phyloP scores from a whole-genome alignment of 2,888 invertebrate genomes.

The Brenthis daphne region DNA sequence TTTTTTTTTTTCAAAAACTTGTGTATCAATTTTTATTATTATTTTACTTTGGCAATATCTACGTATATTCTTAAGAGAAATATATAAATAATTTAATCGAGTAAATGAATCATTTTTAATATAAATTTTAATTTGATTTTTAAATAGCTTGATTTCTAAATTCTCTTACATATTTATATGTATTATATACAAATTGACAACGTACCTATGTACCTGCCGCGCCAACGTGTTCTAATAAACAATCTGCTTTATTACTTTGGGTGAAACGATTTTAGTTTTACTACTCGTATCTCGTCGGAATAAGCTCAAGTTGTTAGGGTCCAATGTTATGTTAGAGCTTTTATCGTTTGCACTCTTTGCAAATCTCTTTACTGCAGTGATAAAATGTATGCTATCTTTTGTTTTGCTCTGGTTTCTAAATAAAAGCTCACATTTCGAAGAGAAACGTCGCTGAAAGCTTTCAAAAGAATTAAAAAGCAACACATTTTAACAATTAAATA shows the following conservation, averaged over 20 bases:
- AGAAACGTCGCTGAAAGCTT: neutral
- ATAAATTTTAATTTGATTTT: too few relatives aligned
- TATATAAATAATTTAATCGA: too few relatives aligned
- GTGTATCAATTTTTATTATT: too few relatives aligned
- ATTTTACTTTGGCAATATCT: too few relatives aligned
- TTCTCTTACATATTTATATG: neutral
- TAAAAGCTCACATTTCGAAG: neutral
- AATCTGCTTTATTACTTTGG: slow-evolving; percentile 11
- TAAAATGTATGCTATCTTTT: slow-evolving; percentile 5
- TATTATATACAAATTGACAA: neutral
- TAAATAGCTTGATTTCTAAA: too few relatives aligned
- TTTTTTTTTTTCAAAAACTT: too few relatives aligned
- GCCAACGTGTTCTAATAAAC: slow-evolving; percentile 4
- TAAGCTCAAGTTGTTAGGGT: slow-evolving; percentile 15
- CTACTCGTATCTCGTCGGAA: slow-evolving; percentile 5
- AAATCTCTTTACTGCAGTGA: slow-evolving; percentile 13
- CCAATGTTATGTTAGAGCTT: slow-evolving; percentile 18
- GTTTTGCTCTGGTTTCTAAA: slow-evolving; percentile 1
- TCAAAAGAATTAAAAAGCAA: neutral
- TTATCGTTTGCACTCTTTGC: slow-evolving; percentile 22
- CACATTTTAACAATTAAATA: too few relatives aligned
- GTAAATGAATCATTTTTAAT: too few relatives aligned
- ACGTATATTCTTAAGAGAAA: too few relatives aligned
- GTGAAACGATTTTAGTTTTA: slow-evolving; percentile 21
- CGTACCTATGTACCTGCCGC: neutral